These are phyloP conservation scores for Acridotheres tristis DNA, from an alignment of 2,797 vertebrate species.

Conservation along the genomic window DNA sequence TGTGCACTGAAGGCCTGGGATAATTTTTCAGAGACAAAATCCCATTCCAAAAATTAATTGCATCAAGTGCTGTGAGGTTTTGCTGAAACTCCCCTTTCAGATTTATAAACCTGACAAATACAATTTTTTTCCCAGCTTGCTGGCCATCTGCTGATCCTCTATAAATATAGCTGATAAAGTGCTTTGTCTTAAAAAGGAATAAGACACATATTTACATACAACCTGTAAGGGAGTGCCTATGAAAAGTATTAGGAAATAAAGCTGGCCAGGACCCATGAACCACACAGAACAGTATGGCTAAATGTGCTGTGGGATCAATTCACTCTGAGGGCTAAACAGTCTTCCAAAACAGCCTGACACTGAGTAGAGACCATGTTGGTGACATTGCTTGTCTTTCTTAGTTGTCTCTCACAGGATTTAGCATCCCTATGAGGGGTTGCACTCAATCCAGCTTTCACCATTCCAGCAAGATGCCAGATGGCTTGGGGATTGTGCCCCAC, in stretches of 20 bases:
- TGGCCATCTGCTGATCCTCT: slow-evolving; percentile 56
- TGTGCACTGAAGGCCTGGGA: background rate
- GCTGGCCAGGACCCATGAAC: background rate
- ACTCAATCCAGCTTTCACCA: background rate
- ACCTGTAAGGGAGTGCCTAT: background rate
- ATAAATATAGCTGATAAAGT: slow-evolving; percentile 36
- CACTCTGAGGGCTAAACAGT: background rate
- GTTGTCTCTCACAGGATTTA: background rate
- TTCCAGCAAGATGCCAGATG: background rate
- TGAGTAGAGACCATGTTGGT: background rate
- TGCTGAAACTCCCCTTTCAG: background rate
- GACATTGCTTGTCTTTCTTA: background rate
- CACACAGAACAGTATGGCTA: background rate
- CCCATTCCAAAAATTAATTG: background rate
- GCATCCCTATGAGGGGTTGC: background rate
- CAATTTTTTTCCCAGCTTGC: slow-evolving; percentile 19
- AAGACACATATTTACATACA: background rate
- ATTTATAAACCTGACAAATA: slow-evolving; percentile 43
- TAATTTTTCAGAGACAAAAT: background rate
- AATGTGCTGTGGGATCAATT: background rate
- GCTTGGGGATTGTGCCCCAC: background rate
- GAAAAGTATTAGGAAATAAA: background rate
- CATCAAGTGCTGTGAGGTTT: background rate
- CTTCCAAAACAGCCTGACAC: background rate
- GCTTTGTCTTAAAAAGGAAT: slow-evolving; percentile 22